Base-by-base conservation (phyloP, 64 coral and sea anemone genomes). In the Pocillopora damicornis region DNA sequence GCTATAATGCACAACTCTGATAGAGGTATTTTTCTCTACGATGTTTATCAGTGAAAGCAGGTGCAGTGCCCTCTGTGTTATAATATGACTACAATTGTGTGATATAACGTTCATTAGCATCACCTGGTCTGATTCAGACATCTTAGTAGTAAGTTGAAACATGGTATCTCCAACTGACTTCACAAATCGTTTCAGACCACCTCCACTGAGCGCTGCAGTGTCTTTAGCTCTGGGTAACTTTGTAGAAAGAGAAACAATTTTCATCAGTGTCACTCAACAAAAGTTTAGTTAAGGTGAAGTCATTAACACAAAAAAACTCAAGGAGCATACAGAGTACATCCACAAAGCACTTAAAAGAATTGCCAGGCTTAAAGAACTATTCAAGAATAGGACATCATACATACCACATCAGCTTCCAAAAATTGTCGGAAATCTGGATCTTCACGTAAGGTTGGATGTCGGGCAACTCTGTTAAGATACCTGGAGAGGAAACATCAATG, bases 381-480 rank as follows among this genome's bases (percentile, higher is more conserved):
- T 2, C 42, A 51, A 4, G 15, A 37, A 11, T n/a, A 69, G 23
- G 30, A 45, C 18, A 74, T 2, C 12, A 17, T 10, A 15, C 16
- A 59, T 95, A 98, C 97, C 90, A 75, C 88, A 58, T 99, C 97
- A 23, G 93, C 87, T 77, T 99, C 97, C 74, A 99, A 73, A 90
- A 99, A 99, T 62, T 99, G 90, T 95, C 97, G 76, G 30, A 99
- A 99, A 25, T 99, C 97, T 62, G 93, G 80, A 88, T 99, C 97
- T 83, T 95, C 87, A 86, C 90, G 91, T 7, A 99, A 74, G 67
- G 86, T 73, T 75, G 88, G 93, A 83, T 99, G 97, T 35, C 82
- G 74, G 59, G 97, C 88, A 80, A 92, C 87, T 68, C 97, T 90
- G 65, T 99, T 99, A 20, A 99, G 90, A 58, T 92, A 99, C 76